Conservation (phyloP, 2,888 invertebrate species). For the Caenorhabditis drosophilae region DNA sequence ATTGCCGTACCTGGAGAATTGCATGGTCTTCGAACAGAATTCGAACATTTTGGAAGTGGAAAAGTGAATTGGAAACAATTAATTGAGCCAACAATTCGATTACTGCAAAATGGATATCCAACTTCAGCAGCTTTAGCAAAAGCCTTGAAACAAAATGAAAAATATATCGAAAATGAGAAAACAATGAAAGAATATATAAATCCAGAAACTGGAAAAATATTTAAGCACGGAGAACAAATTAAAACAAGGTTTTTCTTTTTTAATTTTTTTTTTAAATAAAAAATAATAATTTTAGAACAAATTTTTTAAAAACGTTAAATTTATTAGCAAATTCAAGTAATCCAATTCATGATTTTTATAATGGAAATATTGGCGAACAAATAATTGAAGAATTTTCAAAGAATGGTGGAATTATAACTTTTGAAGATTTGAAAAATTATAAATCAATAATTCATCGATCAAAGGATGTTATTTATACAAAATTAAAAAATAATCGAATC, state of each 20-base stretch:
- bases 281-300: too few relatives aligned
- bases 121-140: conserved; percentile 65
- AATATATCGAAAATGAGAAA: conserved; percentile 49
- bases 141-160: conserved; percentile 50
- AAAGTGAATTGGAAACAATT: conserved; percentile 55
- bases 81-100: conserved; percentile 64
- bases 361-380: conserved; percentile 46
- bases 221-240: conserved; percentile 64
- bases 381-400: conserved; percentile 58
- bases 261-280: too few relatives aligned
- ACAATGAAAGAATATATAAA: conserved; percentile 63
- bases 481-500: conserved; percentile 72
- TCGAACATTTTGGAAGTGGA: conserved; percentile 55
- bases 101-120: conserved; percentile 65
- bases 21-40: conserved; percentile 61
- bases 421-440: conserved; percentile 60
- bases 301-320: conserved; percentile 49
- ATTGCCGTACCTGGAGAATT: conserved; percentile 66
- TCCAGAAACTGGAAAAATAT: conserved; percentile 59
- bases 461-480: conserved; percentile 55
- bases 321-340: conserved; percentile 54
- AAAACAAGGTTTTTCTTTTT: conserved; percentile 51
- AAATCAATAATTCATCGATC: conserved; percentile 54
- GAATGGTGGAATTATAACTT: conserved; percentile 59
- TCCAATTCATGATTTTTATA: conserved; percentile 59